Evolutionary conservation across 2,113 vertebrate genomes (phyloP).

Genomic region (Leucopsar rothschildi): DNA sequence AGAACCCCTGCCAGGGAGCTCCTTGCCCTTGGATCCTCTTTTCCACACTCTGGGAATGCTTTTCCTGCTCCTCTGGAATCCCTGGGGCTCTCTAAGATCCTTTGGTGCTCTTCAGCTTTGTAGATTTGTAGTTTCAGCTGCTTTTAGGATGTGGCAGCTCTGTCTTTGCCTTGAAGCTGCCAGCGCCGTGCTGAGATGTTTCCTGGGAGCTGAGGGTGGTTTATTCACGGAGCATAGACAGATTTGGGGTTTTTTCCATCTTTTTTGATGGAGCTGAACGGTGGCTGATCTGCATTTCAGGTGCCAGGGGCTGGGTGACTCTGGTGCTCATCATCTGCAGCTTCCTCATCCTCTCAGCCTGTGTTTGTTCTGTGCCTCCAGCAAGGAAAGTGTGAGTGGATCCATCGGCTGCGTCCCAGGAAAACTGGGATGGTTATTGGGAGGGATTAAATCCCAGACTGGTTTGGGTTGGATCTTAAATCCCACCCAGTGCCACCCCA

Average conservation of each 20-base stretch:
- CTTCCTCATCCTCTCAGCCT: slow-evolving; percentile 16
- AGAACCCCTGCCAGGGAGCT: accelerated
- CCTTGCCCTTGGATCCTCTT: not conserved
- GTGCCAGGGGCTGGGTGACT: not conserved
- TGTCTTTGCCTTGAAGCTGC: not conserved
- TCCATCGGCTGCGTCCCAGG: accelerated
- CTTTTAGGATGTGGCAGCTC: not conserved
- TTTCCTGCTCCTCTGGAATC: not conserved
- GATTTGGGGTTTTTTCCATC: not conserved
- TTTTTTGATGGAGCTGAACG: not conserved
- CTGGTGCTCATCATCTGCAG: not conserved
- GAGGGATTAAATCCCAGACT: not conserved
- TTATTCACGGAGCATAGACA: accelerated
- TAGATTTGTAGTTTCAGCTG: not conserved
- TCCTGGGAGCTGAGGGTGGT: not conserved
- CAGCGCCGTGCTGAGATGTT: accelerated
- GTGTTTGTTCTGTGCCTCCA: not conserved
- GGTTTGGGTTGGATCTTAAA: not conserved
- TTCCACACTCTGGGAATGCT: accelerated
- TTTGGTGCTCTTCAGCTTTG: not conserved
- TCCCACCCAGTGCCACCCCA: accelerated
- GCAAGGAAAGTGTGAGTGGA: slow-evolving; percentile 68
- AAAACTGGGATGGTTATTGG: accelerated
- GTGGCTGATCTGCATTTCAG: not conserved
- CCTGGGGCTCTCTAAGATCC: not conserved